Percentiles rank a stretch among this genome's conserved stretches.
phyloP scores from a whole-genome alignment of 1,140 invertebrate species.

The Brachionus plicatilis region DNA sequence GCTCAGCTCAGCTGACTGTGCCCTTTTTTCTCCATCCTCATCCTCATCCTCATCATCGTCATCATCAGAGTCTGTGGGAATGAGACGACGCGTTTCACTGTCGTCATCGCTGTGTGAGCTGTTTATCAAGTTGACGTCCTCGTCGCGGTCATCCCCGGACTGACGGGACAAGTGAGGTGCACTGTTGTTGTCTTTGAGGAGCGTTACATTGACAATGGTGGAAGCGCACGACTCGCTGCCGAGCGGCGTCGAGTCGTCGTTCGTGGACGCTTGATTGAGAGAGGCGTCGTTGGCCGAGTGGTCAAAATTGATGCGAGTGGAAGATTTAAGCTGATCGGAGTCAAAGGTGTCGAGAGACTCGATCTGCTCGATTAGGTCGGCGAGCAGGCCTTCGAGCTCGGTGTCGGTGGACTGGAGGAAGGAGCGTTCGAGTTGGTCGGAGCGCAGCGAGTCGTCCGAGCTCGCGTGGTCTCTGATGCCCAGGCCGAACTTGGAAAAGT shows the following conservation, averaged over 20 bases:
- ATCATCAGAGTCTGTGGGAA: neutral
- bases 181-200: neutral
- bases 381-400: neutral
- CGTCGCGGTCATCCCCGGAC: neutral
- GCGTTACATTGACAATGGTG: neutral
- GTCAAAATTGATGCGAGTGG: neutral
- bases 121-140: neutral
- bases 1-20: neutral
- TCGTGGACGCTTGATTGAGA: neutral
- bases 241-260: constrained; percentile 10
- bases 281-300: neutral
- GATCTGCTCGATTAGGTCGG: neutral
- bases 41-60: neutral
- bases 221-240: neutral
- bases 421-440: neutral
- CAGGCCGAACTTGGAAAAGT: constrained; percentile 33
- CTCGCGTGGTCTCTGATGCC: constrained; percentile 35
- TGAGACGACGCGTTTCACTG: neutral
- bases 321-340: neutral
- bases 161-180: neutral
- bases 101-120: neutral
- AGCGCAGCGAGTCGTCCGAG: neutral
- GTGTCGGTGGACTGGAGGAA: neutral
- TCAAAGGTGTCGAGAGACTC: neutral
- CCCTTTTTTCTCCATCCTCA: neutral